Percentiles rank a stretch among this genome's conserved stretches.
phyloP scores from a whole-genome alignment of 1,140 invertebrate species.

The Dreissena polymorpha region DNA sequence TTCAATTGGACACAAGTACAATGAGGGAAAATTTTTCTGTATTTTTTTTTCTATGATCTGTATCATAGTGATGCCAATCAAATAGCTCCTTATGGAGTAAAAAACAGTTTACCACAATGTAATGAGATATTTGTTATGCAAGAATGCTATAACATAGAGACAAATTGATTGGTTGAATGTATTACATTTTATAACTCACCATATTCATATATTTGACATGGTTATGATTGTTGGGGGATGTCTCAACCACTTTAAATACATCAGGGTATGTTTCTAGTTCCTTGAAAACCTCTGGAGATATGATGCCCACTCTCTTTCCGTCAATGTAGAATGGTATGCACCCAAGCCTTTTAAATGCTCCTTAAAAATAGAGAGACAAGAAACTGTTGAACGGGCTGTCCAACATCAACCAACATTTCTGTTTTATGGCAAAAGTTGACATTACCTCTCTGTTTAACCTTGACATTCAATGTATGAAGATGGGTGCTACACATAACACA shows the following conservation, averaged over 20 bases:
- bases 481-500: too few species aligned
- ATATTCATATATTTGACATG: conserved; percentile 39
- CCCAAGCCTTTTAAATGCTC: conserved; percentile 3
- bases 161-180: background rate
- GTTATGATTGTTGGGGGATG: too few species aligned
- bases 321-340: conserved; percentile 92
- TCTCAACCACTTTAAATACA: conserved; percentile 84
- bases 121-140: background rate
- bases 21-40: too few species aligned
- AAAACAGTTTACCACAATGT: background rate
- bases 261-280: conserved; percentile 88
- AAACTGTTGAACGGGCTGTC: background rate
- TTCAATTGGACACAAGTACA: too few species aligned
- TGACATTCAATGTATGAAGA: too few species aligned
- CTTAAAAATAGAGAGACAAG: conserved; percentile 2
- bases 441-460: too few species aligned
- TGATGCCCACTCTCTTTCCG: conserved; percentile 92
- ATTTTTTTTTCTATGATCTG: too few species aligned
- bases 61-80: too few species aligned
- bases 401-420: background rate
- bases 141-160: background rate
- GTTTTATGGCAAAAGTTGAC: too few species aligned
- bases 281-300: conserved; percentile 89
- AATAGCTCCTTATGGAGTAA: background rate
- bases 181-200: conserved; percentile 78